Evolutionary conservation across 2,888 invertebrate genomes (phyloP).

Genomic region (Lasioglossum vierecki): DNA sequence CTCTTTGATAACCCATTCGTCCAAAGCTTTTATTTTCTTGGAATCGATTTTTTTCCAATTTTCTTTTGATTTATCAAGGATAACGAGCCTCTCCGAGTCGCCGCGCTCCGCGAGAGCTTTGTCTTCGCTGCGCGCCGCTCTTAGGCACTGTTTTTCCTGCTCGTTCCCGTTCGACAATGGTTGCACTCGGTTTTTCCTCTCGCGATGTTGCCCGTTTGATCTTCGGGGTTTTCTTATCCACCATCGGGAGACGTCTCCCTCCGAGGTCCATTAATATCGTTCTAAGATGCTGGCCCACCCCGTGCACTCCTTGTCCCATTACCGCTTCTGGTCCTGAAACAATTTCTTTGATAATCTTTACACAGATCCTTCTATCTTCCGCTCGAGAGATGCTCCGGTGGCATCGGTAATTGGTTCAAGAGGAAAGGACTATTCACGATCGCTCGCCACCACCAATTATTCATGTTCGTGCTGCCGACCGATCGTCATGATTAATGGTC

Average conservation of each 20-base stretch:
- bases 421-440: conserved; percentile 57
- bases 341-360: conserved; percentile 69
- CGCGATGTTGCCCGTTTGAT: conserved; percentile 33
- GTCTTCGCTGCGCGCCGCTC: conserved; percentile 2
- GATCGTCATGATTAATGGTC: conserved; percentile 67
- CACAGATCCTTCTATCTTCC: conserved; percentile 44
- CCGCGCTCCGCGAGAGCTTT: conserved; percentile 2
- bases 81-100: conserved; percentile 30
- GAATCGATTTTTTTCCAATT: conserved; percentile 18
- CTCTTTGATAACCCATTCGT: conserved; percentile 25
- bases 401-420: conserved; percentile 65
- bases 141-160: background rate
- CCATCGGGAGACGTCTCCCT: conserved; percentile 43
- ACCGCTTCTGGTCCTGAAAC: conserved; percentile 54
- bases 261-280: conserved; percentile 61
- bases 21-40: background rate
- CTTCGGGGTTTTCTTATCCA: conserved; percentile 44
- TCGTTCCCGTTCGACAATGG: background rate
- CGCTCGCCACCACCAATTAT: conserved; percentile 61
- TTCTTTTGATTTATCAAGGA: conserved; percentile 33
- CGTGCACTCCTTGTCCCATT: conserved; percentile 36
- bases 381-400: conserved; percentile 23
- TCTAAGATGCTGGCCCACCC: conserved; percentile 37
- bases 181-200: background rate
- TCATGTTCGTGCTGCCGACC: conserved; percentile 60